Evolutionary conservation across 2,888 invertebrate species (phyloP).

Genomic region (Trachelus stipa): DNA sequence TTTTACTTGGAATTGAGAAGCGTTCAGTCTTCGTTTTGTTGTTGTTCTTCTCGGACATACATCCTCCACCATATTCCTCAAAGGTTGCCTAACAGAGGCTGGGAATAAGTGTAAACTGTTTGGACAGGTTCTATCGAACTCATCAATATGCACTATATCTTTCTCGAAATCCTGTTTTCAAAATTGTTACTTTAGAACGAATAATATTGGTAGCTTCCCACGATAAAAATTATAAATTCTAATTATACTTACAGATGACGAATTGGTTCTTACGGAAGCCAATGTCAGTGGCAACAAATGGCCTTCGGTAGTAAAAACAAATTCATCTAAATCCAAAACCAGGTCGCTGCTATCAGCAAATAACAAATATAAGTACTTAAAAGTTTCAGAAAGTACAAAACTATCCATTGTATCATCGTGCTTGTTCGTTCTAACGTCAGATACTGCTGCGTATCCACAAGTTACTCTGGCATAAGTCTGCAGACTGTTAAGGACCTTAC

Average conservation of each 20-base stretch:
- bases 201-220: conserved; percentile 2
- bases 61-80: conserved; percentile 87
- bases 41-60: conserved; percentile 76
- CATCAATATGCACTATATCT: conserved; percentile 69
- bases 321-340: conserved; percentile 84
- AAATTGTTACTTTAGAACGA: conserved; percentile 6
- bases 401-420: conserved; percentile 99
- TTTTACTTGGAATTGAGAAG: conserved; percentile 76
- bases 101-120: conserved; percentile 86
- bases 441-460: conserved; percentile 98
- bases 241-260: conserved; percentile 66
- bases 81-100: conserved; percentile 84
- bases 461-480: conserved; percentile 92
- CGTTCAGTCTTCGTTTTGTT: conserved; percentile 73
- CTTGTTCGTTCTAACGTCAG: conserved; percentile 89
- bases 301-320: conserved; percentile 93
- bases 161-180: conserved; percentile 52
- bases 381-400: conserved; percentile 96
- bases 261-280: conserved; percentile 74
- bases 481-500: conserved; percentile 86
- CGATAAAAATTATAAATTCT: conserved; percentile 11
- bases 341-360: conserved; percentile 91
- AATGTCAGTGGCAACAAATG: conserved; percentile 92
- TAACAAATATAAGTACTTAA: conserved; percentile 95
- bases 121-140: conserved; percentile 83